A percentile compares a stretch with the other conserved stretches of the same genome.
Conservation (phyloP, 2,888 invertebrate species). For the Amphipyra tragopoginis region DNA sequence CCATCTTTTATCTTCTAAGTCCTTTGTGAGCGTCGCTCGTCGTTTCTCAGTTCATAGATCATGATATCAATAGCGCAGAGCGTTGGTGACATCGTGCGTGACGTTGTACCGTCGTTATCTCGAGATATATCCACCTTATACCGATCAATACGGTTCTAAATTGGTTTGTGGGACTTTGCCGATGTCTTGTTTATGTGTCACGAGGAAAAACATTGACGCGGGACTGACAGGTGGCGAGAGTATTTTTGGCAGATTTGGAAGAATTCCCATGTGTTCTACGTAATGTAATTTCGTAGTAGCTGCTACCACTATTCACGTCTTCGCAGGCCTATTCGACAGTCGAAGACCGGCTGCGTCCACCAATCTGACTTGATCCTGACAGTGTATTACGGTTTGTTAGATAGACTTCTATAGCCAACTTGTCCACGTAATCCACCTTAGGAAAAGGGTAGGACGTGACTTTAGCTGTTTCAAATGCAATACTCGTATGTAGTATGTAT, state of each 20-base stretch:
- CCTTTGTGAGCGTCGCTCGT: slow-evolving; percentile 2
- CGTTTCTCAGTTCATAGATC: slow-evolving; percentile 13
- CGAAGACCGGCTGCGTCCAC: no score
- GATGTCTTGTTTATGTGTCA: slow-evolving; percentile 12
- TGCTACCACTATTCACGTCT: no score
- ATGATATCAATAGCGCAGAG: not conserved
- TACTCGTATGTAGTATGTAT: no score
- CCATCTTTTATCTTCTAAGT: slow-evolving; percentile 5
- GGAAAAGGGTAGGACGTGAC: no score
- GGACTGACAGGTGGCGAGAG: not conserved
- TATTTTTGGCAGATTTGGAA: not conserved
- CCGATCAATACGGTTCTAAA: slow-evolving; percentile 40
- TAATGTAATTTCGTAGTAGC: no score
- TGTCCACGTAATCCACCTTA: no score
- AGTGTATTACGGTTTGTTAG: no score
- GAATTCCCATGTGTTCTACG: not conserved
- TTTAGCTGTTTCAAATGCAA: no score
- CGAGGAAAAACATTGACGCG: not conserved
- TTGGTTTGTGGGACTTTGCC: slow-evolving; percentile 5
- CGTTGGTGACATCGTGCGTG: slow-evolving; percentile 3
- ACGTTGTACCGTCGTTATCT: slow-evolving; percentile 25
- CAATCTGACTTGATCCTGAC: no score
- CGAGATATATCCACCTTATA: slow-evolving; percentile 37
- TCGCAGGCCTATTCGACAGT: no score
- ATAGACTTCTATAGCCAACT: no score